These are phyloP conservation scores for Drosophila miranda DNA, from an alignment of 1,140 invertebrate genomes.

Conservation along the genomic window DNA sequence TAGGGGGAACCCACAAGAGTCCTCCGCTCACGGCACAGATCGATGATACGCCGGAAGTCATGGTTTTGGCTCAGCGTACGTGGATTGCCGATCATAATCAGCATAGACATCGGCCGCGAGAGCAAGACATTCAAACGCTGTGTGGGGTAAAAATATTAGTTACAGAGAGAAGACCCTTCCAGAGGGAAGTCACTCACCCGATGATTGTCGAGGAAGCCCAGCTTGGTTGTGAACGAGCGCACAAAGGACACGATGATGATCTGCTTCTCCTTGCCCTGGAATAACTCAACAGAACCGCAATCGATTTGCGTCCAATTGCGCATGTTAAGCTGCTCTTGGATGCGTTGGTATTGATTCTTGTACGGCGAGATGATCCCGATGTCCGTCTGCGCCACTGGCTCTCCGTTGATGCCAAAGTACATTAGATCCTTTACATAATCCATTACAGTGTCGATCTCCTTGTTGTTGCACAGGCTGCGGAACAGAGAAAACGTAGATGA, in stretches of 20 bases:
- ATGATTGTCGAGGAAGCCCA: slow-evolving; percentile 89
- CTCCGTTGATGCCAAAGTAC: slow-evolving; percentile 75
- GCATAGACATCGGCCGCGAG: slow-evolving; percentile 89
- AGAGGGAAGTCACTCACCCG: slow-evolving; percentile 83
- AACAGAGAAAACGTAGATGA: background rate
- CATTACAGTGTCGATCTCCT: slow-evolving; percentile 86
- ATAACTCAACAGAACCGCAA: slow-evolving; percentile 93
- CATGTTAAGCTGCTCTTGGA: slow-evolving; percentile 83
- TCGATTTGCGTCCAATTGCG: slow-evolving; percentile 83
- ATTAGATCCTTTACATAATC: slow-evolving; percentile 84
- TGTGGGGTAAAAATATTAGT: slow-evolving; percentile 42
- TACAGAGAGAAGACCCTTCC: background rate
- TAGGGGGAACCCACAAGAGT: slow-evolving; percentile 63
- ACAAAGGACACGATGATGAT: slow-evolving; percentile 93
- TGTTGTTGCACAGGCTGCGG: slow-evolving; percentile 64
- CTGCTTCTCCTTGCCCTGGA: slow-evolving; percentile 92
- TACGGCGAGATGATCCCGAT: slow-evolving; percentile 95
- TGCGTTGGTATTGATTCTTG: slow-evolving; percentile 85
- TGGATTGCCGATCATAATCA: slow-evolving; percentile 93
- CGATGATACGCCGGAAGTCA: slow-evolving; percentile 66
- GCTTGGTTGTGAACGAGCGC: slow-evolving; percentile 85
- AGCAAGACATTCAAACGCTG: slow-evolving; percentile 93
- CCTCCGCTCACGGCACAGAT: slow-evolving; percentile 58
- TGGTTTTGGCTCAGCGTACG: slow-evolving; percentile 62
- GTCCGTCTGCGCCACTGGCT: slow-evolving; percentile 84